Evolutionary conservation across 2,797 vertebrate species (phyloP).

Genomic region (Halcyon smyrnensis): DNA sequence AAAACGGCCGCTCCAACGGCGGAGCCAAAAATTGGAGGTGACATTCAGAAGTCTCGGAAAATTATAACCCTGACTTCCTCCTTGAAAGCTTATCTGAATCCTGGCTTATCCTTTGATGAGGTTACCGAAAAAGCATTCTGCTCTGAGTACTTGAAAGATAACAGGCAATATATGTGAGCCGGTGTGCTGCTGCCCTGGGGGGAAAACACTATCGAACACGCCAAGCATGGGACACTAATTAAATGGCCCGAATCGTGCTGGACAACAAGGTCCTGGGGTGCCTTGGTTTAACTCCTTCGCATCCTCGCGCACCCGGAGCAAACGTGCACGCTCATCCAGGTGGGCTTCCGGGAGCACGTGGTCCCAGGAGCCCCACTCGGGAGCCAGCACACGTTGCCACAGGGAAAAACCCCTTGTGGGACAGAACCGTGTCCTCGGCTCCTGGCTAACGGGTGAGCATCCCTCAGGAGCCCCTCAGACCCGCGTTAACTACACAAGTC

Average conservation of each 20-base stretch:
- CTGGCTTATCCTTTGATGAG: slow-evolving; percentile 83
- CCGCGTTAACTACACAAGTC: fast-evolving
- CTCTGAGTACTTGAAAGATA: slow-evolving; percentile 76
- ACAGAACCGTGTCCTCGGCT: fast-evolving
- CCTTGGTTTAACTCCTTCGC: not conserved
- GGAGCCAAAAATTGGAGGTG: slow-evolving; percentile 83
- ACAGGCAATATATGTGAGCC: slow-evolving; percentile 72
- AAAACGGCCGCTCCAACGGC: slow-evolving; percentile 75
- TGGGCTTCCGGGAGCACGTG: fast-evolving
- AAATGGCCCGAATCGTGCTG: slow-evolving; percentile 40
- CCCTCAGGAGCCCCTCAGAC: not conserved
- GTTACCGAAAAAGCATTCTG: slow-evolving; percentile 80
- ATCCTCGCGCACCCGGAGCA: not conserved
- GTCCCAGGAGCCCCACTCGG: fast-evolving
- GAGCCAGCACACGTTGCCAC: fast-evolving
- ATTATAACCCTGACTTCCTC: slow-evolving; percentile 83
- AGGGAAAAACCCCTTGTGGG: fast-evolving
- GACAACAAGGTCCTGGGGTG: not conserved
- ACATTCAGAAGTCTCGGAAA: slow-evolving; percentile 86
- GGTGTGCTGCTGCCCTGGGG: slow-evolving; percentile 48
- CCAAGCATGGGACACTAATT: slow-evolving; percentile 66
- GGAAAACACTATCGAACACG: slow-evolving; percentile 55
- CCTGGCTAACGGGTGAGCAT: fast-evolving
- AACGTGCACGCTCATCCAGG: fast-evolving
- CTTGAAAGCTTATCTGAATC: slow-evolving; percentile 85